phyloP scores from a whole-genome alignment of 2,888 invertebrate species.

The Tachystola acroxantha region DNA sequence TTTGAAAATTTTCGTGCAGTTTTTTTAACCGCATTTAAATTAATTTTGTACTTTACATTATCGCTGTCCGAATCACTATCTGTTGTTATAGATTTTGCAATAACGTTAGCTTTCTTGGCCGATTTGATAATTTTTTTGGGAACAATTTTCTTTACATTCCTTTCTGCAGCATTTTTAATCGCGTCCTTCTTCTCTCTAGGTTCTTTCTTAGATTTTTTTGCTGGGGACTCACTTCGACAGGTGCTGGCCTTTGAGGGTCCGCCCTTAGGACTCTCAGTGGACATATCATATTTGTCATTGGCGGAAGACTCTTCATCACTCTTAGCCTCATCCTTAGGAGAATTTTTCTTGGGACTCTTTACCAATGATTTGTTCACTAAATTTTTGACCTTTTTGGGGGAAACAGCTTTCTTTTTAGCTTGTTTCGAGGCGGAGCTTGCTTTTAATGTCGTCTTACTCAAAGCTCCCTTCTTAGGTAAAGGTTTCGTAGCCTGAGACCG shows the following conservation, averaged over 20 bases:
- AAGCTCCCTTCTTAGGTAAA: conserved; percentile 64
- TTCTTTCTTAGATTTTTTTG: conserved; percentile 57
- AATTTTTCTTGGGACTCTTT: conserved; percentile 48
- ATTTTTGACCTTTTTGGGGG: conserved; percentile 53
- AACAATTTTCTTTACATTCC: conserved; percentile 31
- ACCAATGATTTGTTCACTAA: conserved; percentile 44
- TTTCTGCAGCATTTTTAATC: conserved; percentile 35
- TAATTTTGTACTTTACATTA: conserved; percentile 64
- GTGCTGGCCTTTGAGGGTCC: conserved; percentile 37
- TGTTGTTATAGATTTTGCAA: conserved; percentile 27
- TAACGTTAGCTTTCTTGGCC: conserved; percentile 33
- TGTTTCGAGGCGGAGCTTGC: conserved; percentile 38
- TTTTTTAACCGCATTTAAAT: conserved; percentile 51
- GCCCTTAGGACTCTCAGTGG: conserved; percentile 37
- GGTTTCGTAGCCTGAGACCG: conserved; percentile 70
- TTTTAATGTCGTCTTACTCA: conserved; percentile 57
- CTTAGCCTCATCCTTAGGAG: conserved; percentile 42
- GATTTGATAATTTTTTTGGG: conserved; percentile 39
- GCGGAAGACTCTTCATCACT: conserved; percentile 34
- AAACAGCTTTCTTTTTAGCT: conserved; percentile 46
- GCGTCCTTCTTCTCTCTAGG: conserved; percentile 58
- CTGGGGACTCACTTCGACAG: conserved; percentile 42
- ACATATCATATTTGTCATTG: conserved; percentile 37
- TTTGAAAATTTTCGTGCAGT: conserved; percentile 40
- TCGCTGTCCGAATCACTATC: conserved; percentile 34